A percentile compares a stretch with the other conserved stretches of the same genome.
phyloP scores from a whole-genome alignment of 2,797 vertebrate species.

The Pseudotriccus pelzelni region DNA sequence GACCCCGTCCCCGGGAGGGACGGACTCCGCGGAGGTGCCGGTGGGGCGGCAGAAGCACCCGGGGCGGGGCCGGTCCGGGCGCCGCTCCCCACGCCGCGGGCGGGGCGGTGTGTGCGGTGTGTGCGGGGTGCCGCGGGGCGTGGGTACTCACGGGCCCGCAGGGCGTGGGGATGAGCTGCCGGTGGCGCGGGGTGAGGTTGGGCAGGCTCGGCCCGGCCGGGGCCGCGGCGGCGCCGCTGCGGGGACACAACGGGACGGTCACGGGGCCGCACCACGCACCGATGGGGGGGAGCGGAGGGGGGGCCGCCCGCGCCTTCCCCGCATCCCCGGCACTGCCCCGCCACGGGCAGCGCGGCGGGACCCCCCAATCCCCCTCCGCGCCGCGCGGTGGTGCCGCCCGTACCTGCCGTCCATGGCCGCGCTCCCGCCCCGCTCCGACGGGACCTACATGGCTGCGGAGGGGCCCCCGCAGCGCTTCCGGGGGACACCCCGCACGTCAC shows the following conservation, averaged over 20 bases:
- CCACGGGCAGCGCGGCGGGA: not conserved
- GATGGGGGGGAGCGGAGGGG: not conserved
- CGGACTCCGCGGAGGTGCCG: not conserved
- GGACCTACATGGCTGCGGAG: not conserved
- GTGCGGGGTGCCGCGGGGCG: not conserved
- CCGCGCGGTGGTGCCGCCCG: not conserved
- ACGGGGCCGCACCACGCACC: not conserved
- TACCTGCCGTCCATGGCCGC: not conserved
- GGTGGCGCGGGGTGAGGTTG: conserved; percentile 84
- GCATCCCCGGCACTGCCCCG: not conserved
- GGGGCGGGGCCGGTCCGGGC: not conserved
- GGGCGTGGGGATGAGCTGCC: conserved; percentile 83
- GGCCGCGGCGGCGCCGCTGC: conserved; percentile 43
- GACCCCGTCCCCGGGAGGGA: too few species aligned
- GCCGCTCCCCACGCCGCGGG: too few species aligned
- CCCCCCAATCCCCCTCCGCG: not conserved
- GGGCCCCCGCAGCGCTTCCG: not conserved
- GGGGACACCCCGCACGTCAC: not conserved
- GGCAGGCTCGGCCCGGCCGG: conserved; percentile 48
- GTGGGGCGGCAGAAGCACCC: not conserved
- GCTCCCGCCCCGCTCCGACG: not conserved
- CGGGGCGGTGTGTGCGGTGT: too few species aligned
- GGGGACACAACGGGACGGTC: conserved; percentile 21
- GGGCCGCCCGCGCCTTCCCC: not conserved
- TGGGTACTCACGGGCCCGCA: conserved; percentile 83